phyloP scores from a whole-genome alignment of 2,797 vertebrate genomes.

The Lepus townsendii region DNA sequence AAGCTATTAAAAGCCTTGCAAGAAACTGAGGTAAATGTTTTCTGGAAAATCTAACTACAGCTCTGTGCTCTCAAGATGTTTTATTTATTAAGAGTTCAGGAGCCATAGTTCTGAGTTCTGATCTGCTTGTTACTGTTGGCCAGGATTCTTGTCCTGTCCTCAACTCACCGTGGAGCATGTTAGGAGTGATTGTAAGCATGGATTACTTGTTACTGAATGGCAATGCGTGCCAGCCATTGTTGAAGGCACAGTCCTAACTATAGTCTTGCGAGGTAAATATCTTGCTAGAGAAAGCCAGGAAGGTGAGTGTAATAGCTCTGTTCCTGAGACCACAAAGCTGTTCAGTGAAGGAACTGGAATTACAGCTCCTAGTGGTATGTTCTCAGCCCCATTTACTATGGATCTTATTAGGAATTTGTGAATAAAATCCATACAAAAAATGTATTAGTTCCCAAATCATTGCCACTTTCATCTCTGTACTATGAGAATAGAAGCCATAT shows the following conservation, averaged over 20 bases:
- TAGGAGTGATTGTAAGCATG: rapidly evolving
- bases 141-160: background rate
- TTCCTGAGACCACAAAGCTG: background rate
- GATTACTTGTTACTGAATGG: background rate
- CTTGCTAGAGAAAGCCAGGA: background rate
- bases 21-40: conserved; percentile 73
- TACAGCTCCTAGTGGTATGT: background rate
- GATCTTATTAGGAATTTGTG: background rate
- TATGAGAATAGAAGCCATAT: background rate
- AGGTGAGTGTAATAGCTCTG: background rate
- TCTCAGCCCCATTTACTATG: background rate
- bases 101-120: background rate
- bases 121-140: too few relatives aligned
- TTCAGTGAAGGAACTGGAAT: background rate
- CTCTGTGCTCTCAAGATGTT: background rate
- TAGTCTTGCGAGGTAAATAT: background rate
- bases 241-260: background rate
- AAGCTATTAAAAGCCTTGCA: conserved; percentile 65
- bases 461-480: background rate
- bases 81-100: conserved; percentile 22
- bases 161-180: rapidly evolving
- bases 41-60: conserved; percentile 27
- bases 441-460: background rate
- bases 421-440: background rate
- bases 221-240: rapidly evolving